Conservation (phyloP, 1,140 invertebrate species). For the Parasteatoda tepidariorum region DNA sequence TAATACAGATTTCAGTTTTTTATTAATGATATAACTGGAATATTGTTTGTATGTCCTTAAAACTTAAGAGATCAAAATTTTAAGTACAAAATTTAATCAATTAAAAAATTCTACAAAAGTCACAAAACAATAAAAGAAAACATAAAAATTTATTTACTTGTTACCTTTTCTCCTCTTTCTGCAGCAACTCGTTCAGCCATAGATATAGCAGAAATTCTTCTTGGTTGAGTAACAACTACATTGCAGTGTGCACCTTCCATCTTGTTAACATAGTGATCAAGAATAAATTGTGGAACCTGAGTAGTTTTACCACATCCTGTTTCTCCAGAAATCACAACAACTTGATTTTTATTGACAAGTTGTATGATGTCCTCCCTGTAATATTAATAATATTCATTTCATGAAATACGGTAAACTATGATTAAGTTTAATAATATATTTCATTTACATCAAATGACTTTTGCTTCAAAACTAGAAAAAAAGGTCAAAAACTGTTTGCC, state of each 20-base stretch:
- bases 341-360: conserved; percentile 85
- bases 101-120: not conserved
- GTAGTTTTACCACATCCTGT: conserved; percentile 90
- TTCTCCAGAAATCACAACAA: conserved; percentile 90
- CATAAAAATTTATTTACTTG: not conserved
- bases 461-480: not conserved
- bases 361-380: conserved; percentile 74
- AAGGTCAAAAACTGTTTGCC: not conserved
- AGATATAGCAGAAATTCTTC: conserved; percentile 85
- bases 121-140: not conserved
- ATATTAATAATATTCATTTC: not conserved
- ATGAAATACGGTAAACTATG: not conserved
- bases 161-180: conserved; percentile 73
- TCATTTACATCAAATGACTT: not conserved
- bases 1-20: too few relatives aligned
- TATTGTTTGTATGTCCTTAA: too few relatives aligned
- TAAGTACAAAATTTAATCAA: not conserved
- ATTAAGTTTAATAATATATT: too few relatives aligned
- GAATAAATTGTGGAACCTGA: conserved; percentile 89
- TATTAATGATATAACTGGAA: too few relatives aligned
- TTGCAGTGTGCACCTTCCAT: conserved; percentile 75
- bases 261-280: conserved; percentile 76
- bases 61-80: not conserved
- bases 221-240: conserved; percentile 88
- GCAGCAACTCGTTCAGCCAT: conserved; percentile 81